phyloP scores from a whole-genome alignment of 1,140 invertebrate species.

The Bombus pascuorum region DNA sequence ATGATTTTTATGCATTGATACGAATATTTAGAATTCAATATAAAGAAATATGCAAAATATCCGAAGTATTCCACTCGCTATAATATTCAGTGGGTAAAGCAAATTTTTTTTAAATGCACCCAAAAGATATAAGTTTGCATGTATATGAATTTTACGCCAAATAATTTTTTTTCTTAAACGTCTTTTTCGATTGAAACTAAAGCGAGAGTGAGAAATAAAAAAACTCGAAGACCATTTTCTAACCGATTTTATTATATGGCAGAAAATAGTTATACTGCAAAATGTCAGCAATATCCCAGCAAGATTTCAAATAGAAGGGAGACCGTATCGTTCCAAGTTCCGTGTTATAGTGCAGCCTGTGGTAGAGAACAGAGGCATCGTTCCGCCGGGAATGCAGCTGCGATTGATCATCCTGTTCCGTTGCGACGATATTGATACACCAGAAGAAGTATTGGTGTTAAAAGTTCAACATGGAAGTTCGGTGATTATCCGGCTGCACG shows the following conservation, averaged over 20 bases:
- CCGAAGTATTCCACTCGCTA: no score
- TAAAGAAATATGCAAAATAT: no score
- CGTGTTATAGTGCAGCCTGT: constrained; percentile 54
- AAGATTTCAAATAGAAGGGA: constrained; percentile 66
- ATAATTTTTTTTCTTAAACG: no score
- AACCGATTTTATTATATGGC: no score
- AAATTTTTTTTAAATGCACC: no score
- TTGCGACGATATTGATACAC: constrained; percentile 62
- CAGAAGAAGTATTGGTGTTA: constrained; percentile 64
- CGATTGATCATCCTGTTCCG: constrained; percentile 68
- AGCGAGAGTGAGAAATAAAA: not conserved
- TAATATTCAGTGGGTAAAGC: no score
- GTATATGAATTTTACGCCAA: no score
- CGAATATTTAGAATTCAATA: no score
- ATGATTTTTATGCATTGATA: no score
- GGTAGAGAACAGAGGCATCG: constrained; percentile 35
- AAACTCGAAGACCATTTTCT: not conserved
- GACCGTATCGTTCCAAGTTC: constrained; percentile 61
- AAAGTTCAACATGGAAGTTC: constrained; percentile 66
- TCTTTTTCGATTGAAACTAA: not conserved
- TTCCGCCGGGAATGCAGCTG: constrained; percentile 73
- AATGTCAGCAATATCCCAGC: constrained; percentile 65
- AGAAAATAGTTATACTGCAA: constrained; percentile 71
- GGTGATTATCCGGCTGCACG: constrained; percentile 61
- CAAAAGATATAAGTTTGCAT: no score